A percentile compares a stretch with the other conserved stretches of the same genome.
These are phyloP conservation scores for Axea sp. DNA, from an alignment of 2,888 invertebrate species.

Conservation along the genomic window DNA sequence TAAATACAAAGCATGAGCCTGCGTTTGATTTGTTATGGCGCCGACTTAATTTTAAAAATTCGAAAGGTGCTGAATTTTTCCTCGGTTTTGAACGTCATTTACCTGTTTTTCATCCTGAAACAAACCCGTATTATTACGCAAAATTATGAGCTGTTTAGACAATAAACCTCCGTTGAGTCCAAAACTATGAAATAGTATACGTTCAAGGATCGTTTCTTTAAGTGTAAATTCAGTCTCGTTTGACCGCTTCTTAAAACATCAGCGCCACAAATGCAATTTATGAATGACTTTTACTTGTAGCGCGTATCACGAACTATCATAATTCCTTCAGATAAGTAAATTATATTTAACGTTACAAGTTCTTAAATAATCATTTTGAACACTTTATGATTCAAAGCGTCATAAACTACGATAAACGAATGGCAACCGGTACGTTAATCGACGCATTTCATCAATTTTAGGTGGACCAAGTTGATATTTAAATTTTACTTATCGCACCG, in stretches of 20 bases:
- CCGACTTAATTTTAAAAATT: conserved; percentile 52
- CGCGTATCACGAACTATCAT: conserved; percentile 5
- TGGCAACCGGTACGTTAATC: not conserved
- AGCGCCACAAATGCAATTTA: conserved; percentile 30
- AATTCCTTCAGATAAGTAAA: conserved; percentile 21
- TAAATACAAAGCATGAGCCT: conserved; percentile 28
- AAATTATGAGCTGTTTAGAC: conserved; percentile 69
- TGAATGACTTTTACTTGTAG: conserved; percentile 38
- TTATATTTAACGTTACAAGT: conserved; percentile 27
- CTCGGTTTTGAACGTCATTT: conserved; percentile 50
- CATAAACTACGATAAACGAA: not conserved
- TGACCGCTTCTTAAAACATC: conserved; percentile 21
- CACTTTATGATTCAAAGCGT: not conserved
- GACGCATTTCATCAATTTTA: too few relatives aligned
- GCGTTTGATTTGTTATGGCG: conserved; percentile 69
- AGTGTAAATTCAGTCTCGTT: conserved; percentile 34
- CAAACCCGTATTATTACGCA: conserved; percentile 64
- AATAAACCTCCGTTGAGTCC: conserved; percentile 64
- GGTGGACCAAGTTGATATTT: too few relatives aligned
- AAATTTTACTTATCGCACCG: too few relatives aligned
- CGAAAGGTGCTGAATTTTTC: conserved; percentile 61
- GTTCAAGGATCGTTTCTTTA: conserved; percentile 51
- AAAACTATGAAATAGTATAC: conserved; percentile 52
- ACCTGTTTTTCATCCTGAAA: conserved; percentile 58
- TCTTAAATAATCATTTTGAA: conserved; percentile 1